Evolutionary conservation across 2,888 invertebrate genomes (phyloP).

Genomic region (Notodonta dromedarius): DNA sequence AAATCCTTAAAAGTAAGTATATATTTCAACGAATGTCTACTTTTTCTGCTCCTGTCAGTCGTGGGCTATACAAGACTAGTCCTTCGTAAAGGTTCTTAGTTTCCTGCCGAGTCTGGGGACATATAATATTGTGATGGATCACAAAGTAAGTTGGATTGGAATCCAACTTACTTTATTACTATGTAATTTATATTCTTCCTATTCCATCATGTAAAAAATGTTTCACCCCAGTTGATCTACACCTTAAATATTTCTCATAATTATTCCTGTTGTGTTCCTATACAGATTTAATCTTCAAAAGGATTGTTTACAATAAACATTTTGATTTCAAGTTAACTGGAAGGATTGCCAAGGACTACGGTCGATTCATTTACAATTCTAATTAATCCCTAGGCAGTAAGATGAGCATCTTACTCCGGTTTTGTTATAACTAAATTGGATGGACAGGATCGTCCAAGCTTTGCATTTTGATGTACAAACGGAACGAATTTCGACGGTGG

Average conservation of each 20-base stretch:
- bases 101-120: too few relatives aligned
- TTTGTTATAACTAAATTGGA: slow-evolving; percentile 66
- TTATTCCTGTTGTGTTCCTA: slow-evolving; percentile 70
- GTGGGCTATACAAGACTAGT: too few relatives aligned
- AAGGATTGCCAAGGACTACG: slow-evolving; percentile 64
- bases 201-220: neutral
- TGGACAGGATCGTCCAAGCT: slow-evolving; percentile 65
- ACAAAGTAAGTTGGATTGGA: too few relatives aligned
- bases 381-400: slow-evolving; percentile 74
- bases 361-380: slow-evolving; percentile 77
- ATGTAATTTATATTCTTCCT: too few relatives aligned
- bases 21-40: too few relatives aligned
- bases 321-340: slow-evolving; percentile 78
- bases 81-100: too few relatives aligned
- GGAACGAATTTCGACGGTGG: slow-evolving; percentile 44
- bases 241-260: slow-evolving; percentile 65
- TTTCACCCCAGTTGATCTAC: slow-evolving; percentile 24
- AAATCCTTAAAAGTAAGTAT: too few relatives aligned
- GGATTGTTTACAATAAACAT: slow-evolving; percentile 81
- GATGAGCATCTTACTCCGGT: slow-evolving; percentile 60
- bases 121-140: too few relatives aligned
- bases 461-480: slow-evolving; percentile 71
- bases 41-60: too few relatives aligned
- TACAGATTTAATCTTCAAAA: slow-evolving; percentile 76
- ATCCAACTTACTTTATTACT: too few relatives aligned